Evolutionary conservation across 1,140 invertebrate genomes (phyloP).

Genomic region (Stenopsyche tienmushanensis): DNA sequence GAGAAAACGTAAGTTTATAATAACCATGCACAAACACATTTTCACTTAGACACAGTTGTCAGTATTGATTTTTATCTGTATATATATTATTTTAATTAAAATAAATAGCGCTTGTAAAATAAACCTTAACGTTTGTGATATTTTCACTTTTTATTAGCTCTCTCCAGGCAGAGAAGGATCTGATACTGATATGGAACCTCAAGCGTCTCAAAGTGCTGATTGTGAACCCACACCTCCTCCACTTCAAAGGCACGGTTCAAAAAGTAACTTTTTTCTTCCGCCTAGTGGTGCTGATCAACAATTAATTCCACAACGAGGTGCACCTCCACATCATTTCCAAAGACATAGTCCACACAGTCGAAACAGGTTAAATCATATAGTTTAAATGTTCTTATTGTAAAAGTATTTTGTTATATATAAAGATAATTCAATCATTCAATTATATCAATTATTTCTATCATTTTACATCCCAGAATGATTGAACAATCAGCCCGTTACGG

Average conservation of each 20-base stretch:
- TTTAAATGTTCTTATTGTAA: not conserved
- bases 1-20: no score
- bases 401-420: not conserved
- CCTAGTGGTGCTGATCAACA: constrained; percentile 50
- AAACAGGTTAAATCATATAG: constrained; percentile 55
- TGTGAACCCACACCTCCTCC: constrained; percentile 90
- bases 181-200: constrained; percentile 79
- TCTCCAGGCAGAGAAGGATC: constrained; percentile 76
- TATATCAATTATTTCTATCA: not conserved
- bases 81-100: not conserved
- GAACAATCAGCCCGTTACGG: constrained; percentile 30
- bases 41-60: constrained; percentile 2
- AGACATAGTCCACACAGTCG: constrained; percentile 76
- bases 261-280: constrained; percentile 88
- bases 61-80: constrained; percentile 1
- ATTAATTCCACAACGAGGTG: constrained; percentile 46
- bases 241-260: constrained; percentile 84
- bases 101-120: no score
- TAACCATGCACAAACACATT: no score
- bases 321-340: constrained; percentile 52
- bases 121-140: no score
- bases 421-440: not conserved
- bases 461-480: constrained; percentile 20
- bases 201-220: constrained; percentile 86
- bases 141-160: no score